phyloP scores from a whole-genome alignment of 2,797 vertebrate species.

The Danio kyathit region DNA sequence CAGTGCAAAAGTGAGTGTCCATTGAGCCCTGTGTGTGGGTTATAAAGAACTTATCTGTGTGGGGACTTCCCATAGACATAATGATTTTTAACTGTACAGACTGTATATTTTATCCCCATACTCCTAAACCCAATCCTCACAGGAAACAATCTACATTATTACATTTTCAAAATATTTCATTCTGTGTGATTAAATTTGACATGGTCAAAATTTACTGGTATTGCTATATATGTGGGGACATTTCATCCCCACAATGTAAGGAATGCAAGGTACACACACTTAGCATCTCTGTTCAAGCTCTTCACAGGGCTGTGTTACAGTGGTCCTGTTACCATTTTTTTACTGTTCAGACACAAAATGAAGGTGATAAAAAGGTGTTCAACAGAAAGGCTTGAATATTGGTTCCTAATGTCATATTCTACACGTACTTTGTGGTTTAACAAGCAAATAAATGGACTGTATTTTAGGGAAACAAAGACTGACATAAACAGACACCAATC shows the following conservation, averaged over 20 bases:
- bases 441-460: neutral
- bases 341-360: neutral
- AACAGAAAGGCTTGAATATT: neutral
- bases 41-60: neutral
- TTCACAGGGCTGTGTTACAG: conserved; percentile 5
- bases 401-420: neutral
- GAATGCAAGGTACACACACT: neutral
- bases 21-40: conserved; percentile 66
- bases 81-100: no score
- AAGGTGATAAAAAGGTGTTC: neutral
- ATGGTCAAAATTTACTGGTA: no score
- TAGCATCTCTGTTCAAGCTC: conserved; percentile 17
- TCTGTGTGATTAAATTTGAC: no score
- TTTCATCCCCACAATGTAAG: no score
- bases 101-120: no score
- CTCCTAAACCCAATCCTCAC: no score
- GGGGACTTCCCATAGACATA: no score
- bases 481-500: no score
- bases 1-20: conserved; percentile 67
- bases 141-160: neutral
- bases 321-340: neutral
- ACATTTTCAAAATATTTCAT: no score
- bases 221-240: no score
- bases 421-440: neutral
- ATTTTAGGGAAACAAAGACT: no score